Base-by-base conservation (phyloP, 2,888 invertebrate genomes). In the Catocala nupta region DNA sequence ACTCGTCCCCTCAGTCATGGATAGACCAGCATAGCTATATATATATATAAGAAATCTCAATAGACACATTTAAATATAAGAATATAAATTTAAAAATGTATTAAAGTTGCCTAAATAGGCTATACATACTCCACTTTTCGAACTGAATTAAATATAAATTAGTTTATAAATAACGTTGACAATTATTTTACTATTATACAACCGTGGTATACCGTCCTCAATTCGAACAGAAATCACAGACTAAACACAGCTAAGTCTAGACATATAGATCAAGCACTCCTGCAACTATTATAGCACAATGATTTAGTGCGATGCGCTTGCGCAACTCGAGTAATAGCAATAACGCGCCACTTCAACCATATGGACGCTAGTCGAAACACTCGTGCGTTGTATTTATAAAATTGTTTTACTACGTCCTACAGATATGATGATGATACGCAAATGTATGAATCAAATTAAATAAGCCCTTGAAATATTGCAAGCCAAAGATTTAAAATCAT, bases 291-390 rank as follows among this genome's bases (percentile, higher is more conserved):
- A 52, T 51, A 34, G 59, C 60, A 55, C 39, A 45, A 66, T 69
- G 77, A 76, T 76, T 75, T 76, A 75, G 76, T 72, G 50, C 50
- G 51, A 67, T 73, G 54, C 65, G 75, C 61, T 75, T 77, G 51
- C 70, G 77, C 59, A 75, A 58, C 36, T 7, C 25, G 51, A 45
- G 12, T 45, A 39, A 62, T 33, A 52, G 42, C 51, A 54, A 72
- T 63, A 55, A 52, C 49, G 58, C 9, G 8, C 59, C 77, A 76
- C 79, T 81, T 80, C 82, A 81, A 62, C 70, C 63, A 67, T 66
- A 71, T 75, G 73, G 69, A 73, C 58, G 65, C 66, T 71, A 65
- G 75, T 73, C 70, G 66, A 80, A 82, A 75, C 84, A 85, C 86
- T 85, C 77, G 78, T 82, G 36, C 36, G 63, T 57, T 73, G 65